Evolutionary conservation across 1,140 invertebrate genomes (phyloP).

Genomic region (Cydia pomonella): DNA sequence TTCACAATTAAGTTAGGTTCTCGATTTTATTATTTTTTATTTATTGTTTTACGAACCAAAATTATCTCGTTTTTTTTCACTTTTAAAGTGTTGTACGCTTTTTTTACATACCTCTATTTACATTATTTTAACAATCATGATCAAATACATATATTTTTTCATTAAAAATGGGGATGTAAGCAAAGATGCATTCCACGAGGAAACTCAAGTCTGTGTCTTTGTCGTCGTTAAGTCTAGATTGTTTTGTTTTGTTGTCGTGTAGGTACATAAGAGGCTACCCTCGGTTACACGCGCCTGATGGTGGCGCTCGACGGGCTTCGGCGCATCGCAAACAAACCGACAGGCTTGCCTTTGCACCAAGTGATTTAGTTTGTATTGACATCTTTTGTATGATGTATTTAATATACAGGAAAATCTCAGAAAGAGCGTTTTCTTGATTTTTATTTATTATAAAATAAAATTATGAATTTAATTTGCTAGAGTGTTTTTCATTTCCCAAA

Average conservation of each 20-base stretch:
- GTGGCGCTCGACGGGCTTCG: constrained; percentile 53
- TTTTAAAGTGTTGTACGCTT: constrained; percentile 77
- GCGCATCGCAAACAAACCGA: constrained; percentile 54
- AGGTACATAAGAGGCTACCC: constrained; percentile 71
- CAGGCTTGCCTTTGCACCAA: constrained; percentile 80
- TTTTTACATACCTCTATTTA: constrained; percentile 76
- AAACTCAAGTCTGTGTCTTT: constrained; percentile 64
- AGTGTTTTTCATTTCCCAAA: constrained; percentile 60
- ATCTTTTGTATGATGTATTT: constrained; percentile 81
- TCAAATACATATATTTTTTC: constrained; percentile 72
- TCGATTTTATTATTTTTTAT: constrained; percentile 76
- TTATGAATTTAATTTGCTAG: constrained; percentile 80
- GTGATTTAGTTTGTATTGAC: constrained; percentile 80
- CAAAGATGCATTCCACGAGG: constrained; percentile 70
- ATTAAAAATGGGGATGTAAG: constrained; percentile 62
- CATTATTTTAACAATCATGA: constrained; percentile 76
- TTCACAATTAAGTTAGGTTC: constrained; percentile 76
- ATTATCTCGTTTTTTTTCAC: constrained; percentile 73
- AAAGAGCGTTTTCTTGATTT: constrained; percentile 78
- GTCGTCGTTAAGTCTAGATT: constrained; percentile 61
- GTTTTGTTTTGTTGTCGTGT: constrained; percentile 64
- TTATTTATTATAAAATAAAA: constrained; percentile 81
- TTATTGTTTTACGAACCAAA: constrained; percentile 74
- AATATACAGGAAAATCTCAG: constrained; percentile 77
- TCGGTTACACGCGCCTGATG: constrained; percentile 64